These are phyloP conservation scores for Meloidogyne floridensis DNA, from an alignment of 1,140 invertebrate genomes.

Conservation along the genomic window DNA sequence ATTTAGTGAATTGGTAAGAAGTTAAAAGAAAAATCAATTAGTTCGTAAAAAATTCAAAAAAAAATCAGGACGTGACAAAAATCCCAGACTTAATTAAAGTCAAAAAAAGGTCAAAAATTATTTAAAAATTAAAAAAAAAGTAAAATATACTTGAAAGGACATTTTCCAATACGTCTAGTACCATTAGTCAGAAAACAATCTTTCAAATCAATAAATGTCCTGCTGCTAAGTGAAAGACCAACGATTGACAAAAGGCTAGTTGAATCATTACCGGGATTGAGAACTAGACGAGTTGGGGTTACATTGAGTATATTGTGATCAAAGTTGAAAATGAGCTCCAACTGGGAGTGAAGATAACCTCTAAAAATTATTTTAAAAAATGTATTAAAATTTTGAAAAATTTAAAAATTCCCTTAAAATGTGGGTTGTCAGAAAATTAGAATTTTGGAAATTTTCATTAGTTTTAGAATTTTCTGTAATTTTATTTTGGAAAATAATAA, in stretches of 20 bases:
- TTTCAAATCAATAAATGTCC: slow-evolving; percentile 34
- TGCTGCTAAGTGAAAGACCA: slow-evolving; percentile 35
- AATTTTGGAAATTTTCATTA: too few relatives aligned
- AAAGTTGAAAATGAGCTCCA: neutral
- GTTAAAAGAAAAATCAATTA: too few relatives aligned
- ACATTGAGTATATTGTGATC: slow-evolving; percentile 9
- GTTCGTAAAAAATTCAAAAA: too few relatives aligned
- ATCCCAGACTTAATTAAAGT: too few relatives aligned
- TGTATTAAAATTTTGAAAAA: too few relatives aligned
- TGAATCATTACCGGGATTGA: neutral
- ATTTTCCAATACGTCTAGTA: neutral
- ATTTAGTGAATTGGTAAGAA: too few relatives aligned
- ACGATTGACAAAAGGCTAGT: slow-evolving; percentile 12
- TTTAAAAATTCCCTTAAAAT: too few relatives aligned
- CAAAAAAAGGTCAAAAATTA: neutral
- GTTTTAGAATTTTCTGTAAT: too few relatives aligned
- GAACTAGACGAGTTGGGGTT: neutral
- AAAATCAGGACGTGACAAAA: too few relatives aligned
- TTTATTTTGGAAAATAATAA: too few relatives aligned
- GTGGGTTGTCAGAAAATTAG: too few relatives aligned
- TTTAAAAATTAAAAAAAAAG: slow-evolving; percentile 1
- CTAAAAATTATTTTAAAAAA: neutral
- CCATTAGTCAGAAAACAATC: slow-evolving; percentile 21
- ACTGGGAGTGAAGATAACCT: neutral
- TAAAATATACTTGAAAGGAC: slow-evolving; percentile 35